Percentiles rank a stretch among this genome's conserved stretches.
Conservation (phyloP, 2,888 invertebrate species). For the Pasiphila rectangulata region DNA sequence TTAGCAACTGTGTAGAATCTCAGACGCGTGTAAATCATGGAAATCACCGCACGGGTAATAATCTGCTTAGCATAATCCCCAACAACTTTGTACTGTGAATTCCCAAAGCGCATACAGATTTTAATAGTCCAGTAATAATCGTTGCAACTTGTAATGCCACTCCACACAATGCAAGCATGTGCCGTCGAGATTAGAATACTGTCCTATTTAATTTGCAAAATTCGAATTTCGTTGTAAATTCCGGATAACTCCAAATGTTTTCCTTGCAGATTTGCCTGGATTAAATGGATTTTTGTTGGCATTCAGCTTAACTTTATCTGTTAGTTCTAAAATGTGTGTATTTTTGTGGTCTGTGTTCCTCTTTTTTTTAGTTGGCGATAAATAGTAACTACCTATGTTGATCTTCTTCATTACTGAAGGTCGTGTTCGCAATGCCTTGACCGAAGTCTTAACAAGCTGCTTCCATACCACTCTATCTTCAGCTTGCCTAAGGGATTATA, state of each 20-base stretch:
- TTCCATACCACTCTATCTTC: too few relatives aligned
- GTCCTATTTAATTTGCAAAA: constrained; percentile 16
- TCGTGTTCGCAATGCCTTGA: too few relatives aligned
- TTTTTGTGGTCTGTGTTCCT: background rate
- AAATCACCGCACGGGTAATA: background rate
- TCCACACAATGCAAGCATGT: constrained; percentile 29
- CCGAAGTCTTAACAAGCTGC: too few relatives aligned
- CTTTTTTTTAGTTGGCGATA: constrained; percentile 1
- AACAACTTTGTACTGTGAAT: constrained; percentile 1
- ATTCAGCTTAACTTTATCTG: constrained; percentile 6
- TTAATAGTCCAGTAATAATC: constrained; percentile 37
- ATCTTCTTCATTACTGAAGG: too few relatives aligned
- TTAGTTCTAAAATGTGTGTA: background rate
- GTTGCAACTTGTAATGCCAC: constrained; percentile 38
- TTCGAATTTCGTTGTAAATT: constrained; percentile 4
- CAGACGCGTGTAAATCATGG: too few relatives aligned
- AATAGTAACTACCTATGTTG: too few relatives aligned
- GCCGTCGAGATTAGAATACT: constrained; percentile 27
- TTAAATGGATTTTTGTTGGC: constrained; percentile 7
- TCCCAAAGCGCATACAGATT: constrained; percentile 32
- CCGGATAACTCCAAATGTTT: background rate
- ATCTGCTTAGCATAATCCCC: background rate
- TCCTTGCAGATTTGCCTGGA: constrained; percentile 2
- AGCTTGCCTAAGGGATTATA: too few relatives aligned
- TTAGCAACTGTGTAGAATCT: too few relatives aligned